phyloP scores from a whole-genome alignment of 1,140 invertebrate genomes.

The Medauroidea extradentata region DNA sequence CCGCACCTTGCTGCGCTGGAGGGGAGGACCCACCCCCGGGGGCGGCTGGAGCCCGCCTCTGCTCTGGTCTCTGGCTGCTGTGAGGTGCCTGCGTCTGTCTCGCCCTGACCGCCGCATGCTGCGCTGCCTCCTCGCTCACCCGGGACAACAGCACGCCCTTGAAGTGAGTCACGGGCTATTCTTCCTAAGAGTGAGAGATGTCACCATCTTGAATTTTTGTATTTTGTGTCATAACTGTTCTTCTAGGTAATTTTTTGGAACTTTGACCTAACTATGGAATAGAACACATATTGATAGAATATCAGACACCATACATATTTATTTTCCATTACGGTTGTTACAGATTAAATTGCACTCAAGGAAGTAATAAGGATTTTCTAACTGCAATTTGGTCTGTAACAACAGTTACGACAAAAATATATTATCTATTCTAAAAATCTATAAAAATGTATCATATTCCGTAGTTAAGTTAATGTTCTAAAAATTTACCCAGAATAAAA shows the following conservation, averaged over 20 bases:
- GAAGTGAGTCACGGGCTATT: conserved; percentile 40
- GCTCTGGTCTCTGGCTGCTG: conserved; percentile 51
- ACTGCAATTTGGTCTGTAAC: too few relatives aligned
- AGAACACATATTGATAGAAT: too few relatives aligned
- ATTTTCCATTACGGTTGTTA: background rate
- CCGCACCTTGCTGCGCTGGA: background rate
- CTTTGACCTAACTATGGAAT: too few relatives aligned
- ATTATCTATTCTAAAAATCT: background rate
- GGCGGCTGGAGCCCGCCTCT: conserved; percentile 45
- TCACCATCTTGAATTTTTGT: too few relatives aligned
- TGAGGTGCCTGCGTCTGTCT: conserved; percentile 53
- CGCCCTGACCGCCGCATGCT: conserved; percentile 51
- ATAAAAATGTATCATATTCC: background rate
- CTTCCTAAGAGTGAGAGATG: too few relatives aligned
- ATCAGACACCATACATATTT: too few relatives aligned
- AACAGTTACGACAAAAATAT: background rate
- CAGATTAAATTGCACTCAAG: too few relatives aligned
- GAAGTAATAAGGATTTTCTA: too few relatives aligned
- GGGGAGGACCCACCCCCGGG: conserved; percentile 44
- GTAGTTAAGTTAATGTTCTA: too few relatives aligned
- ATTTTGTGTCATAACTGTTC: too few relatives aligned
- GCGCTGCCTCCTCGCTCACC: conserved; percentile 51
- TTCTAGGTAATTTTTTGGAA: too few relatives aligned
- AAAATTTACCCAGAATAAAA: too few relatives aligned
- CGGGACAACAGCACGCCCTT: conserved; percentile 46